Percentiles rank a stretch among this genome's conserved stretches.
Evolutionary conservation across 1,140 invertebrate species (phyloP).

Genomic region (Phocides pigmalion): DNA sequence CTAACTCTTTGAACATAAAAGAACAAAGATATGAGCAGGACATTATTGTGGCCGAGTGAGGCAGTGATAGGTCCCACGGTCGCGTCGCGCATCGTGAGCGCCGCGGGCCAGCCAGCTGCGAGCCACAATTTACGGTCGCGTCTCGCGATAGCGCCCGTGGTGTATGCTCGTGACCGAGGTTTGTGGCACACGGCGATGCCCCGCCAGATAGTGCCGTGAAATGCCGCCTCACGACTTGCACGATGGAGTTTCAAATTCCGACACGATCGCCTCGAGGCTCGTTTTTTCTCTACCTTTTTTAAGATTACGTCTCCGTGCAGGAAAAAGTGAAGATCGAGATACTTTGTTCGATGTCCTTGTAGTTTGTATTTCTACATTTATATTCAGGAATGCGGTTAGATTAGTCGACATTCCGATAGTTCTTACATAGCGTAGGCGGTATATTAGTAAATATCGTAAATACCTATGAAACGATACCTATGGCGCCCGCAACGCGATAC

Average conservation of each 20-base stretch:
- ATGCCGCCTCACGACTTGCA: slow-evolving; percentile 77
- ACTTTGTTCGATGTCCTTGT: slow-evolving; percentile 60
- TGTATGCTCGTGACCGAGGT: slow-evolving; percentile 77
- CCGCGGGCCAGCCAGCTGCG: slow-evolving; percentile 60
- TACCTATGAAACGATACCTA: slow-evolving; percentile 9
- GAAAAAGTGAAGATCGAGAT: slow-evolving; percentile 38
- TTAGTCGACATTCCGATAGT: slow-evolving; percentile 74
- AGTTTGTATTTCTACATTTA: slow-evolving; percentile 62
- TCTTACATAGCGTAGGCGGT: slow-evolving; percentile 59
- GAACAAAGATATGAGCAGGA: slow-evolving; percentile 4
- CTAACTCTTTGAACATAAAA: too few relatives aligned
- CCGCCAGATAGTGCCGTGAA: slow-evolving; percentile 73
- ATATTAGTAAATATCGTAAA: slow-evolving; percentile 33
- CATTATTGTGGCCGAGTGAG: neutral
- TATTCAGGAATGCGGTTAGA: slow-evolving; percentile 77
- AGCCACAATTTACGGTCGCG: slow-evolving; percentile 68
- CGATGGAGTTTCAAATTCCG: slow-evolving; percentile 58
- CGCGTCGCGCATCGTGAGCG: slow-evolving; percentile 39
- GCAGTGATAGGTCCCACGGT: slow-evolving; percentile 29
- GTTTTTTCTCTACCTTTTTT: slow-evolving; percentile 47
- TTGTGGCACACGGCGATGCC: slow-evolving; percentile 69
- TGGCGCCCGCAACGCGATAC: slow-evolving; percentile 10
- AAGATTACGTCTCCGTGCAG: slow-evolving; percentile 27
- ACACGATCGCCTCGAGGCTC: slow-evolving; percentile 59
- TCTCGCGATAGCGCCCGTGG: slow-evolving; percentile 63